Percentiles rank a stretch among this genome's conserved stretches.
Conservation (phyloP, 2,113 vertebrate genomes). For the Lynx canadensis region DNA sequence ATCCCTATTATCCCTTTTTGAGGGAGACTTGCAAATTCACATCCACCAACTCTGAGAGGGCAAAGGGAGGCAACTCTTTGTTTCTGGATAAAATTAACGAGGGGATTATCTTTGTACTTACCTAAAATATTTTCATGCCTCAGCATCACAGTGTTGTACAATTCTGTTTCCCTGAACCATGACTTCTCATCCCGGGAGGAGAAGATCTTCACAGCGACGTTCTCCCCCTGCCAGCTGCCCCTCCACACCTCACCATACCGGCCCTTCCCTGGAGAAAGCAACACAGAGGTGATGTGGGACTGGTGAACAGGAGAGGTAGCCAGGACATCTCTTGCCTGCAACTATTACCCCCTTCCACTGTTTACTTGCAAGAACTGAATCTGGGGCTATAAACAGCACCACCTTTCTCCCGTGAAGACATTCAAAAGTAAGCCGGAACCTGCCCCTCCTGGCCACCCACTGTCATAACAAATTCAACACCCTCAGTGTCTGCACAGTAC, state of each 20-base stretch:
- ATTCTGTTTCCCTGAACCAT: conserved; percentile 99
- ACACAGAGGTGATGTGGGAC: background rate
- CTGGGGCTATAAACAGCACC: background rate
- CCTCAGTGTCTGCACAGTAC: background rate
- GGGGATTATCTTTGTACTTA: conserved; percentile 75
- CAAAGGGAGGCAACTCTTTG: background rate
- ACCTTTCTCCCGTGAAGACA: background rate
- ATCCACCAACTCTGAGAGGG: background rate
- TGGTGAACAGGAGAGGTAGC: fast-evolving
- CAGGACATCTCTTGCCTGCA: background rate
- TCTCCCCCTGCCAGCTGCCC: conserved; percentile 99
- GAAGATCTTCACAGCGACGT: conserved; percentile 98
- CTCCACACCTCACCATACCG: conserved; percentile 98
- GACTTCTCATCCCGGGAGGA: conserved; percentile 99
- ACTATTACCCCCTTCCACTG: background rate
- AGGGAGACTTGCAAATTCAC: background rate
- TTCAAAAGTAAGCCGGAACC: background rate
- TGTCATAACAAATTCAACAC: background rate
- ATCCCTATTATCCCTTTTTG: background rate
- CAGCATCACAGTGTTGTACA: conserved; percentile 99
- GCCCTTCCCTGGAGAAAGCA: conserved; percentile 91
- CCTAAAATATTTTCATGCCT: conserved; percentile 98
- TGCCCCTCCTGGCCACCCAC: background rate
- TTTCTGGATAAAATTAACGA: background rate
- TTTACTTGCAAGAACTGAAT: background rate